Evolutionary conservation across 2,888 invertebrate genomes (phyloP), one percentile per base, ranked within the genome.

Genomic region (Steinernema carpocapsae): DNA sequence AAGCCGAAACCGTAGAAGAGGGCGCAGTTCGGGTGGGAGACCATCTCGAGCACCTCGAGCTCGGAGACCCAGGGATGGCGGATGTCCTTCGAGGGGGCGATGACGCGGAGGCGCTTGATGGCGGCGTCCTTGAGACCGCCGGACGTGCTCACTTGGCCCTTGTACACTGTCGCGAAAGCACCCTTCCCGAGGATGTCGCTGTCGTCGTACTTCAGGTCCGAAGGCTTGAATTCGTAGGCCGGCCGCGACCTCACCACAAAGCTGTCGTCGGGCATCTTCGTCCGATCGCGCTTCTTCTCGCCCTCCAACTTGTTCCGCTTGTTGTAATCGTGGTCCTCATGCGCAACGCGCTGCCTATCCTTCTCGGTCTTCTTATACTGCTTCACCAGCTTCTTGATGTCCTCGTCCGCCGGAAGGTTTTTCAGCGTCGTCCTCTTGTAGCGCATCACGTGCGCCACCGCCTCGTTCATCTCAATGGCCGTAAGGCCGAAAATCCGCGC

Each of bases 1-100:
- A 46, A 78, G 26, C 48, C 70, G 51, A 45, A 71, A 17, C 80
- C 82, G 51, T 76, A 76, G 64, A 80, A 80, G 12, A 70, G 48
- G 24, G 77, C 77, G 19, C 79, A 56, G 72, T 82, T 82, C 52
- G 82, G 82, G 37, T 82, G 82, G 24, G 71, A 64, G 1, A 78
- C 51, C 52, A 77, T 75, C 78, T 79, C 70, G 17, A 81, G 70
- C 52, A 79, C 76, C 52, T 79, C 81, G 71, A 81, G 73, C 46
- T 81, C 81, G 7, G 46, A 52, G 45, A 78, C 76, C 71, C 76
- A 77, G 0, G 73, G 29, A 37, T 77, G 59, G 22, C 77, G 71
- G 24, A 74, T 74, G 37, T 78, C 78, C 10, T 74, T 75, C 1
- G 46, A 7, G 19, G 43, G 71, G 12, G 72, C 72, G 19, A 29